Percentiles rank a stretch among this genome's conserved stretches.
phyloP scores from a whole-genome alignment of 2,797 vertebrate genomes.

The Chaenodraco wilsoni region DNA sequence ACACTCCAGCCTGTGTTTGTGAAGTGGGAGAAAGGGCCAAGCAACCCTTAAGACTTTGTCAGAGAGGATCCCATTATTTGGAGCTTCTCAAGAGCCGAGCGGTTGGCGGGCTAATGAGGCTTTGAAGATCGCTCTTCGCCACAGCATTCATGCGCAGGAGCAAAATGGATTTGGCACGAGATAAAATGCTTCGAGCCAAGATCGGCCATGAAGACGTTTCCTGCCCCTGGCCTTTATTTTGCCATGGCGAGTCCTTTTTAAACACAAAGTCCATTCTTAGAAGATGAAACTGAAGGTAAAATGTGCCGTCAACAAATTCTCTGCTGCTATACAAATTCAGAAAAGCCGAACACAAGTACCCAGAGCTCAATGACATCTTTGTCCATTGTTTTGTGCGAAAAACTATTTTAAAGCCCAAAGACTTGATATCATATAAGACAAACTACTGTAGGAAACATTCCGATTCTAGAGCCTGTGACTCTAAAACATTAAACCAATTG shows the following conservation, averaged over 20 bases:
- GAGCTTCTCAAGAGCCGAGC: conserved; percentile 66
- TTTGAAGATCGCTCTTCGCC: conserved; percentile 74
- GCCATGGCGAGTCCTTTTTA: not conserved
- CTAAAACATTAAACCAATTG: not conserved
- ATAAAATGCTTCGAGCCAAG: conserved; percentile 63
- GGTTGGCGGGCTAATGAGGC: conserved; percentile 57
- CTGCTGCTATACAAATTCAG: not conserved
- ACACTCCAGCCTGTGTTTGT: conserved; percentile 75
- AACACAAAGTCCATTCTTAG: not conserved
- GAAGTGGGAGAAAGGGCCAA: conserved; percentile 72
- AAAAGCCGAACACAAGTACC: not conserved
- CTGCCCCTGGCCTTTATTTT: conserved; percentile 22
- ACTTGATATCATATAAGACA: not conserved
- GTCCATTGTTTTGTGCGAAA: not conserved
- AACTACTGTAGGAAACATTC: not conserved
- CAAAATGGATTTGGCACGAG: conserved; percentile 56
- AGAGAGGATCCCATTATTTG: conserved; percentile 74
- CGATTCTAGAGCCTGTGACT: not conserved
- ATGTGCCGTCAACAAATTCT: not conserved
- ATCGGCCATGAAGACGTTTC: conserved; percentile 17
- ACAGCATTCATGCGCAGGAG: conserved; percentile 33
- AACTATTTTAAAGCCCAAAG: not conserved
- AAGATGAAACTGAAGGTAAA: not conserved
- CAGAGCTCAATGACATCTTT: not conserved
- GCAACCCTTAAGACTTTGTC: conserved; percentile 81